Base-by-base conservation (phyloP, 2,113 vertebrate genomes). In the Acrocephalus kingi region DNA sequence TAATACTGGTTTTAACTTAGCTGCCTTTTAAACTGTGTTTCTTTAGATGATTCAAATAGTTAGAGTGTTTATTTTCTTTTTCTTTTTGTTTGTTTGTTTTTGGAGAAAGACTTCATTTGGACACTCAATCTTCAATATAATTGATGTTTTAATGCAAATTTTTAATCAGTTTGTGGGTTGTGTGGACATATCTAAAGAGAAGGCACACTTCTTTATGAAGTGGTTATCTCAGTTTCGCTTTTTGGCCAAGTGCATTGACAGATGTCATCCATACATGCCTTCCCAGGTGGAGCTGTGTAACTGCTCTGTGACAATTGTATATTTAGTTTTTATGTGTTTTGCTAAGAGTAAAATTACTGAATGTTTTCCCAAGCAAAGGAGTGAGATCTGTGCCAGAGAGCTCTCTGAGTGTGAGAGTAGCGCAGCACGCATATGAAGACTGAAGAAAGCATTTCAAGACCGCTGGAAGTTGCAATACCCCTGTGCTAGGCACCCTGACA, bases 391-490 rank as follows among this genome's bases (percentile, higher is more conserved):
- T 80, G 30, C 49, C 55, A 71, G 68, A 49, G 25, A 37, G 23
- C 16, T 41, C 66, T 68, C 39, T 12, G 31, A 37, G 37, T 46
- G 33, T 75, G 30, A 41, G 68, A 77, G 35, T 7, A 71, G 28
- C 80, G 35, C 41, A 84, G 46, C 59, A 37, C 1, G 0, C 25
- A 4, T 25, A 25, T 1, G 3, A 59, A 86, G 78, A 33, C 54
- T 46, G 78, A 35, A 89, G 81, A 73, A 93, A 75, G n/a, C 49
- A 58, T 95, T 94, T 86, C 39, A 71, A 89, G 64, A 78, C 52
- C 2, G 6, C 46, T 94, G 77, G 51, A 79, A 69, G 61, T 48
- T 55, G 76, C 55, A 56, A 58, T 46, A 63, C 35, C 79, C 87
- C 80, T 30, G 9, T 58, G 61, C 58, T 76, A 82, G 71, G 23